Conservation (phyloP, 2,888 invertebrate species). For the Hydropsyche betteni region DNA sequence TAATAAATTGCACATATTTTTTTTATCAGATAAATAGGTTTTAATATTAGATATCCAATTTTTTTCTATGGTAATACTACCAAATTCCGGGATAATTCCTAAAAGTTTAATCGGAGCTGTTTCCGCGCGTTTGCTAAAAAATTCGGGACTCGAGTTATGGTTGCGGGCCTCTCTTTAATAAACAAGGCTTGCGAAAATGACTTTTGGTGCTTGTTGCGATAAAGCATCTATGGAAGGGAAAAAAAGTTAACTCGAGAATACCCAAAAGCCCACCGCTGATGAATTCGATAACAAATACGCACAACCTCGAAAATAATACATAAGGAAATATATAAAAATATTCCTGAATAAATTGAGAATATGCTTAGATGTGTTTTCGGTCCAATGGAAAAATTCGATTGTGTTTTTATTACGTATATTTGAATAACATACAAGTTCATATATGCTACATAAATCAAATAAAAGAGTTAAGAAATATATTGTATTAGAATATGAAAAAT, state of each 20-base stretch:
- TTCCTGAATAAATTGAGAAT: too few relatives aligned
- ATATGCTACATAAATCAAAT: too few relatives aligned
- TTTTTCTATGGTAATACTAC: neutral
- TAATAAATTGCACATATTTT: too few relatives aligned
- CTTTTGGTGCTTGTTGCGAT: slow-evolving; percentile 14
- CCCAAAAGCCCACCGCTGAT: slow-evolving; percentile 23
- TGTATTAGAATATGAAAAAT: too few relatives aligned
- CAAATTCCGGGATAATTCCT: slow-evolving; percentile 10
- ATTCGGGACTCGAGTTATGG: slow-evolving; percentile 4
- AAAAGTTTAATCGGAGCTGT: slow-evolving; percentile 12
- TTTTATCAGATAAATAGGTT: too few relatives aligned
- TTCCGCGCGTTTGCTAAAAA: neutral
- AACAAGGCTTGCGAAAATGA: slow-evolving; percentile 19
- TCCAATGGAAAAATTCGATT: too few relatives aligned
- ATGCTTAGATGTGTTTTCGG: too few relatives aligned
- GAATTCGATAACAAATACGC: slow-evolving; percentile 20
- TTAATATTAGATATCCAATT: too few relatives aligned
- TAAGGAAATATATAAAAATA: too few relatives aligned
- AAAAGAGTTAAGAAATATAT: too few relatives aligned
- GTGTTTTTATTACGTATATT: too few relatives aligned
- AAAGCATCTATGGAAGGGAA: neutral
- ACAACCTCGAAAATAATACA: neutral
- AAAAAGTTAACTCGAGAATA: slow-evolving; percentile 16
- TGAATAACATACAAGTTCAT: too few relatives aligned
- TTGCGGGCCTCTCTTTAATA: slow-evolving; percentile 15